Conservation (phyloP, 2,797 vertebrate genomes). For the Aplochiton taeniatus region DNA sequence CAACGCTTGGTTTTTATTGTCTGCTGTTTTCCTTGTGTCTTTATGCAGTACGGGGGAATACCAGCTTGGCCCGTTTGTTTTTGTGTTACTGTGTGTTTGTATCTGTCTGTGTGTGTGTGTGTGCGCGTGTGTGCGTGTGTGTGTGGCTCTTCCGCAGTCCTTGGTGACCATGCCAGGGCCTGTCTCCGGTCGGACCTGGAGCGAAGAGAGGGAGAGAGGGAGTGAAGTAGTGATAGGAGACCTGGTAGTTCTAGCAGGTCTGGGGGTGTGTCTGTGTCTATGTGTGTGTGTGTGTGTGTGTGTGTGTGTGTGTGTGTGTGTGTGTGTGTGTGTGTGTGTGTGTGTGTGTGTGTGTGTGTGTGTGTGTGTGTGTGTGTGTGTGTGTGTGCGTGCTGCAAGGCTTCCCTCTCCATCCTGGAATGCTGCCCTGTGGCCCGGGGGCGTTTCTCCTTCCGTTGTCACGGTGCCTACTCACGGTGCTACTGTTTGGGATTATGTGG, state of each 20-base stretch:
- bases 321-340: neutral
- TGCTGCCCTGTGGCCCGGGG: conserved; percentile 19
- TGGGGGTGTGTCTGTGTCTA: neutral
- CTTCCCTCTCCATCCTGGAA: neutral
- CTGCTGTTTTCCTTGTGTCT: no score
- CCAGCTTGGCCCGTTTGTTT: neutral
- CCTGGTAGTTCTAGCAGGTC: no score
- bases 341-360: conserved; percentile 7
- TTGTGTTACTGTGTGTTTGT: neutral
- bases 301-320: no score
- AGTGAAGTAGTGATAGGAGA: conserved; percentile 13
- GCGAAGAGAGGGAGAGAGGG: no score
- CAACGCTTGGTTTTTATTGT: no score
- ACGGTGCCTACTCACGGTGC: conserved; percentile 14
- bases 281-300: neutral
- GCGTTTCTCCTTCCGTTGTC: conserved; percentile 13
- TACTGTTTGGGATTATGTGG: conserved; percentile 44
- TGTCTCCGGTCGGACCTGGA: neutral
- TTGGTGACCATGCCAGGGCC: neutral
- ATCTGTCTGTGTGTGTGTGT: neutral
- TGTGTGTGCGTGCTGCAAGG: no score
- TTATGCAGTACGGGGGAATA: no score
- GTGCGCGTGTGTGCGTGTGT: neutral
- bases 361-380: no score
- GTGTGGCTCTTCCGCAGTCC: neutral